These are phyloP conservation scores for Brachypterus glaber DNA, from an alignment of 2,888 invertebrate genomes.

Conservation along the genomic window DNA sequence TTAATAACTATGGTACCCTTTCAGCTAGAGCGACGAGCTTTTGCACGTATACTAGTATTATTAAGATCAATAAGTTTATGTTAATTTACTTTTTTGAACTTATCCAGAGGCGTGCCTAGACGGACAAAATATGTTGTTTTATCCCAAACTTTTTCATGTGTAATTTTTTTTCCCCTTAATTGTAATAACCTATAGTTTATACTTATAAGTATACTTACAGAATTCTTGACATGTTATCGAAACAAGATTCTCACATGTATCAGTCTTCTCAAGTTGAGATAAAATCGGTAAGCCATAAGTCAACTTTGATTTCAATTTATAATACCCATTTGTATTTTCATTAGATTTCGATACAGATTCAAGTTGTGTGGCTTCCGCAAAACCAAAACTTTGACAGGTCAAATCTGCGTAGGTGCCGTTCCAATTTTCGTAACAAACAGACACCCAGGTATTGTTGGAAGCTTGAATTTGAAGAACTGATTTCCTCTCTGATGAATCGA, in stretches of 20 bases:
- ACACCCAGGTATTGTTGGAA: slow-evolving; percentile 34
- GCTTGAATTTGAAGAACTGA: slow-evolving; percentile 17
- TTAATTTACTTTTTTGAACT: too few relatives aligned
- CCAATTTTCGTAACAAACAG: slow-evolving; percentile 49
- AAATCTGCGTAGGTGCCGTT: slow-evolving; percentile 44
- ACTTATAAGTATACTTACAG: slow-evolving; percentile 33
- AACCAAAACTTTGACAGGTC: slow-evolving; percentile 49
- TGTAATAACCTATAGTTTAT: not conserved
- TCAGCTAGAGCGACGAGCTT: too few relatives aligned
- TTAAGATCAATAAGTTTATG: too few relatives aligned
- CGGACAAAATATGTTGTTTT: too few relatives aligned
- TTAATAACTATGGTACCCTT: too few relatives aligned
- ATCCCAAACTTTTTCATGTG: too few relatives aligned
- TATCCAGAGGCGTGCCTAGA: too few relatives aligned
- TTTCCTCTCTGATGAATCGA: slow-evolving; percentile 18
- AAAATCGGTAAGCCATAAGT: slow-evolving; percentile 28
- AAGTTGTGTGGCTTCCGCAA: slow-evolving; percentile 36
- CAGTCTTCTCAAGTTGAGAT: slow-evolving; percentile 40
- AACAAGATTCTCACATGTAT: slow-evolving; percentile 39
- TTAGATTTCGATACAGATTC: slow-evolving; percentile 29
- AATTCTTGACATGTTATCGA: slow-evolving; percentile 49
- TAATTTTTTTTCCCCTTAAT: too few relatives aligned
- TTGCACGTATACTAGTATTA: too few relatives aligned
- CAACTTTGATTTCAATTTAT: slow-evolving; percentile 24
- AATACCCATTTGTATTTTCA: slow-evolving; percentile 21